phyloP scores from a whole-genome alignment of 2,888 invertebrate genomes.

The Ormyrus labotus region DNA sequence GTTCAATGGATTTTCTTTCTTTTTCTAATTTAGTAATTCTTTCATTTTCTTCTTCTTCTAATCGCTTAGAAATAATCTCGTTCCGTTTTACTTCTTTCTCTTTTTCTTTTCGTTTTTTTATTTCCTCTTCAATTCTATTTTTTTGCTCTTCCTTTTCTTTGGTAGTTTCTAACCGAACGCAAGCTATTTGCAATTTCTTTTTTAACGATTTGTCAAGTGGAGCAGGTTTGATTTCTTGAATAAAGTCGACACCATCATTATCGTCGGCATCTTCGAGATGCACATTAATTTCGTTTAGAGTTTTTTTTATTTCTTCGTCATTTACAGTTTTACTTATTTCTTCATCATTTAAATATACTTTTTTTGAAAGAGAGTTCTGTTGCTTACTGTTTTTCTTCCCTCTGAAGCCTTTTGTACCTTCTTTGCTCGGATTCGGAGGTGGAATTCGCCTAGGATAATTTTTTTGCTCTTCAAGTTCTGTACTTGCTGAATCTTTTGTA shows the following conservation, averaged over 20 bases:
- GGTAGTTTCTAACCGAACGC: background rate
- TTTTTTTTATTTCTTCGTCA: slow-evolving; percentile 57
- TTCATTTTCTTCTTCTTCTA: slow-evolving; percentile 49
- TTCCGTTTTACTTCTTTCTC: slow-evolving; percentile 55
- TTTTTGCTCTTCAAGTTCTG: slow-evolving; percentile 24
- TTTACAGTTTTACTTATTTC: slow-evolving; percentile 58
- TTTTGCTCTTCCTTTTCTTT: slow-evolving; percentile 57
- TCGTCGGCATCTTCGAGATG: slow-evolving; percentile 34
- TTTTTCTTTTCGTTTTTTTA: slow-evolving; percentile 38
- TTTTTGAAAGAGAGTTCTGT: slow-evolving; percentile 29
- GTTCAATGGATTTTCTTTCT: slow-evolving; percentile 44
- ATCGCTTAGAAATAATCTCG: slow-evolving; percentile 29
- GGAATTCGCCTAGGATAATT: slow-evolving; percentile 61
- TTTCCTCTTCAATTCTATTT: slow-evolving; percentile 46
- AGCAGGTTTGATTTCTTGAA: slow-evolving; percentile 52
- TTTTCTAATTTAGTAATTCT: slow-evolving; percentile 40
- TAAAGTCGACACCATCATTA: slow-evolving; percentile 47
- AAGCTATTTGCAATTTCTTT: slow-evolving; percentile 39
- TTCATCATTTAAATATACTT: slow-evolving; percentile 45
- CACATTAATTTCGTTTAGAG: slow-evolving; percentile 51
- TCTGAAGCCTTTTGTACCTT: slow-evolving; percentile 44
- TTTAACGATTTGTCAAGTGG: slow-evolving; percentile 38
- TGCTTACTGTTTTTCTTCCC: slow-evolving; percentile 19
- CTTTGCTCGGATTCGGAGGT: slow-evolving; percentile 59
- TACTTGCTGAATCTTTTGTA: slow-evolving; percentile 35